Evolutionary conservation across 2,113 vertebrate species (phyloP).

Genomic region (Triplophysa siluroides): DNA sequence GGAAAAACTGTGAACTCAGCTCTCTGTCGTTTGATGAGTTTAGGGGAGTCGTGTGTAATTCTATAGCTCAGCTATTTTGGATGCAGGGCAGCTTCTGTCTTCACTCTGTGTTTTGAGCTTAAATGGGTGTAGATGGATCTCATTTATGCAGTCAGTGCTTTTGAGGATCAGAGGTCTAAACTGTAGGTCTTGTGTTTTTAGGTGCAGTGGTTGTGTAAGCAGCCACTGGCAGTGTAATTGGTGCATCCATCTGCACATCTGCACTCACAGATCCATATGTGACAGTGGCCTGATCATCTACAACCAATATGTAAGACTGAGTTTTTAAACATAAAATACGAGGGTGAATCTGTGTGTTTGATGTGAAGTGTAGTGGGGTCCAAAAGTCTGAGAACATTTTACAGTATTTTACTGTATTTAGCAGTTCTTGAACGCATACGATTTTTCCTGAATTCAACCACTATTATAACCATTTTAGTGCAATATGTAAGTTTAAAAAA

Average conservation of each 20-base stretch:
- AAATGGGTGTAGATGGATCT: constrained; percentile 25
- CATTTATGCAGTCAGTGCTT: neutral
- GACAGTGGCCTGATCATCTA: constrained; percentile 83
- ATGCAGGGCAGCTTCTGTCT: constrained; percentile 18
- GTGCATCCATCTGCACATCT: constrained; percentile 91
- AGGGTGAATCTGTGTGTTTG: neutral
- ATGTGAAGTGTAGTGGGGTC: constrained; percentile 16
- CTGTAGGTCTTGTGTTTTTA: constrained; percentile 55
- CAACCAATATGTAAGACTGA: constrained; percentile 82
- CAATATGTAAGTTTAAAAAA: too few relatives aligned
- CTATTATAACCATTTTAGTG: too few relatives aligned
- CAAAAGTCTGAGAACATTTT: neutral
- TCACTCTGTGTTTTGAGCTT: neutral
- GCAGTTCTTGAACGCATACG: neutral
- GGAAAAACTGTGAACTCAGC: constrained; percentile 30
- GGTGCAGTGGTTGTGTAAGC: constrained; percentile 91
- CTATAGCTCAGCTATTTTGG: constrained; percentile 30
- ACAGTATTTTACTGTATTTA: neutral
- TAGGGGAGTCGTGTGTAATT: constrained; percentile 25
- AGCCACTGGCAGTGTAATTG: constrained; percentile 95
- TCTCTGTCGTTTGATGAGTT: constrained; percentile 20
- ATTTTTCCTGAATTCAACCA: too few relatives aligned
- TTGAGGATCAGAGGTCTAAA: neutral
- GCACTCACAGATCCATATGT: constrained; percentile 85
- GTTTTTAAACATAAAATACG: neutral